These are phyloP conservation scores for Tachystola acroxantha DNA, from an alignment of 2,888 invertebrate genomes.

Conservation along the genomic window DNA sequence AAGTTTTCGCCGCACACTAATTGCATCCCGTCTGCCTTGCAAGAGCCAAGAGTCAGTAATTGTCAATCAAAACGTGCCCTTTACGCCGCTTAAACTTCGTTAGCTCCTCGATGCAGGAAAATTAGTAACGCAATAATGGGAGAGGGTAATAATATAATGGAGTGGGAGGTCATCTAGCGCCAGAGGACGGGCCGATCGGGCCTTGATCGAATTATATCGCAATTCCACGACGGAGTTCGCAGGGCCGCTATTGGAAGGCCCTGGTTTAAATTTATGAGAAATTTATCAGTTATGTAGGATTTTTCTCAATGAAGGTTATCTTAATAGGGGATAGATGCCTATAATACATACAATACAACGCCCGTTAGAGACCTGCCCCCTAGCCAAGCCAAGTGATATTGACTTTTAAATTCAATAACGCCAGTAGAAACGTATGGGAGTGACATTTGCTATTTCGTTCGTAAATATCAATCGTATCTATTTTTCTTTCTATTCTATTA, in stretches of 20 bases:
- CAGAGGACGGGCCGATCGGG: conserved; percentile 42
- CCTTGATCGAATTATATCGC: conserved; percentile 55
- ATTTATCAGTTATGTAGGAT: too few relatives aligned
- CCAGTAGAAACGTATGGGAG: too few relatives aligned
- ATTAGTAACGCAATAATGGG: conserved; percentile 74
- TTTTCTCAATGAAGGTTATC: too few relatives aligned
- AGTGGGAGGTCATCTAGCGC: conserved; percentile 54
- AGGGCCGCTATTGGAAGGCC: background rate
- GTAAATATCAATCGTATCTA: too few relatives aligned
- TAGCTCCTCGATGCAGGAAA: conserved; percentile 68
- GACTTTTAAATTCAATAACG: too few relatives aligned
- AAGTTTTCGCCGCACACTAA: conserved; percentile 38
- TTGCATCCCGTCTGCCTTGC: conserved; percentile 63
- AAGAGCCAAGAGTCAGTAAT: conserved; percentile 60
- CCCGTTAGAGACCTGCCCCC: too few relatives aligned
- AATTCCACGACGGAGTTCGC: background rate
- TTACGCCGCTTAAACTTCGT: conserved; percentile 64
- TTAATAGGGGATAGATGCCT: too few relatives aligned
- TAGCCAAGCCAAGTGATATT: too few relatives aligned
- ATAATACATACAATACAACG: too few relatives aligned
- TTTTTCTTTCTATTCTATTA: too few relatives aligned
- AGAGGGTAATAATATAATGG: conserved; percentile 70
- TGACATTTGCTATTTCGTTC: too few relatives aligned
- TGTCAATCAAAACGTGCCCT: conserved; percentile 73
- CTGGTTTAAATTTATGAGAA: too few relatives aligned